Evolutionary conservation across 2,113 vertebrate genomes (phyloP).

Genomic region (Grallaria varia): DNA sequence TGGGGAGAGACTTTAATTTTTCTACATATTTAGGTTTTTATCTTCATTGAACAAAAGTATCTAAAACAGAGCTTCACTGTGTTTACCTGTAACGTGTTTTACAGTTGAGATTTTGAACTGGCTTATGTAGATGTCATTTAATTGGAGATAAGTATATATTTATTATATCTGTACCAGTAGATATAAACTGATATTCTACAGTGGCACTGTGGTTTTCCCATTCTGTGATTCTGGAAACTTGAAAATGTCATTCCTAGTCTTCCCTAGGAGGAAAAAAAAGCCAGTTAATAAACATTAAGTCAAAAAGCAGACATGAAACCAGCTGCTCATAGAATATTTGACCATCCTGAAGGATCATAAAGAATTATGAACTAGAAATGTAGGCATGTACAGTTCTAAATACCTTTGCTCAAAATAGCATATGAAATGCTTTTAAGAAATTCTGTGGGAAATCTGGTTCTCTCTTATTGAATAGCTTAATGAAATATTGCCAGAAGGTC

Average conservation of each 20-base stretch:
- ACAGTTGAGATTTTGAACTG: background rate
- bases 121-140: background rate
- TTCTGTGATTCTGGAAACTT: background rate
- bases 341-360: background rate
- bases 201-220: background rate
- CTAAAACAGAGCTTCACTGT: background rate
- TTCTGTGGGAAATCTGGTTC: background rate
- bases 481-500: background rate
- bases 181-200: background rate
- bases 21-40: background rate
- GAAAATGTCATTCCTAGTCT: background rate
- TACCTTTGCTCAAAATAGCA: background rate
- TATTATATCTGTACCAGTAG: background rate
- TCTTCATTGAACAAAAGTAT: background rate
- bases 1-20: background rate
- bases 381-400: background rate
- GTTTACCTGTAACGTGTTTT: background rate
- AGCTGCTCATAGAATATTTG: background rate
- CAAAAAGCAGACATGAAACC: background rate
- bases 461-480: background rate
- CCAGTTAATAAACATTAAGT: background rate
- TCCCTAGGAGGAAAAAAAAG: background rate
- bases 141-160: background rate
- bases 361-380: background rate
- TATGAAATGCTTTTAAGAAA: background rate